Percentiles rank a stretch among this genome's conserved stretches.
These are phyloP conservation scores for Hydrophis major DNA, from an alignment of 2,797 vertebrate species.

Conservation along the genomic window DNA sequence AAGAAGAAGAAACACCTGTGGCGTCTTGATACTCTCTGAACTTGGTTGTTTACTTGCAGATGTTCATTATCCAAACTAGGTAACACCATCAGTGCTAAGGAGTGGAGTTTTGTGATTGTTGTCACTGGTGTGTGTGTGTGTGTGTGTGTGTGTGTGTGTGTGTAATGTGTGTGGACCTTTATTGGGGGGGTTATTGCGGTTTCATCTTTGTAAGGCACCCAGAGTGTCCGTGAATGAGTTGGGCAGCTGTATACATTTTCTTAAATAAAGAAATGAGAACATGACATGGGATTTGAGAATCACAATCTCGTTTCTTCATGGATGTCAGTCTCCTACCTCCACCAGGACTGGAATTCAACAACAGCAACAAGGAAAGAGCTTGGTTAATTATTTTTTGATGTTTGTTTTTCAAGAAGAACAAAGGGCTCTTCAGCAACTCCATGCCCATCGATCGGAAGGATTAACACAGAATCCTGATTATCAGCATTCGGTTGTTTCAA, in stretches of 20 bases:
- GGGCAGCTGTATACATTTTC: not conserved
- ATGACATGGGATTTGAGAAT: not conserved
- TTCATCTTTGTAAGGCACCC: not conserved
- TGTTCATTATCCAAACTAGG: not conserved
- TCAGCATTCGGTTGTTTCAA: slow-evolving; percentile 49
- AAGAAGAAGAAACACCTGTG: not conserved
- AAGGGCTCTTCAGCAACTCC: slow-evolving; percentile 42
- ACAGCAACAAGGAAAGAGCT: not conserved
- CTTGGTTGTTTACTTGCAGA: not conserved
- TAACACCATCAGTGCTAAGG: not conserved
- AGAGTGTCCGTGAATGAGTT: not conserved
- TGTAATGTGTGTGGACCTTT: not conserved
- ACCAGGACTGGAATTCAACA: not conserved
- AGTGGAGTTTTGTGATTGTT: not conserved
- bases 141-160: too few relatives aligned
- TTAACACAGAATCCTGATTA: slow-evolving; percentile 65
- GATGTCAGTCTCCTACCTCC: not conserved
- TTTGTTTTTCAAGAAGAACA: slow-evolving; percentile 22
- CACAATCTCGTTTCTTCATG: not conserved
- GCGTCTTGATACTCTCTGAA: not conserved
- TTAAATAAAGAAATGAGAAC: not conserved
- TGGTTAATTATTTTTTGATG: slow-evolving; percentile 9
- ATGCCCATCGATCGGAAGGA: slow-evolving; percentile 50
- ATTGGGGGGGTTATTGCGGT: not conserved
- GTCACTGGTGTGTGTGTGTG: too few relatives aligned